phyloP scores from a whole-genome alignment of 2,888 invertebrate genomes.

The Lacanobia oleracea region DNA sequence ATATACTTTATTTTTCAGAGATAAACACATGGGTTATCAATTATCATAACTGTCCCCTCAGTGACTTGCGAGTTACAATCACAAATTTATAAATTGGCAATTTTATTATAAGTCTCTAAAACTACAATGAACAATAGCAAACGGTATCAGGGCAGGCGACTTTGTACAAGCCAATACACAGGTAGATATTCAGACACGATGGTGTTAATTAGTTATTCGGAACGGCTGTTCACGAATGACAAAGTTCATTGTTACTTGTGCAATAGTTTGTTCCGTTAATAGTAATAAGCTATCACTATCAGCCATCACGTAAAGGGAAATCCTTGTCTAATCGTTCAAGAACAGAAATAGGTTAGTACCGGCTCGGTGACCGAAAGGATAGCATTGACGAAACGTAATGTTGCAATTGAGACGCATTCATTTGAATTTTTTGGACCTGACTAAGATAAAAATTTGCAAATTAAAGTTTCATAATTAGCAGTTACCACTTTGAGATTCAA shows the following conservation, averaged over 20 bases:
- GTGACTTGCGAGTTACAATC: background rate
- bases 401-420: slow-evolving; percentile 5
- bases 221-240: slow-evolving; percentile 18
- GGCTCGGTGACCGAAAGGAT: slow-evolving; percentile 19
- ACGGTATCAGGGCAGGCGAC: slow-evolving; percentile 14
- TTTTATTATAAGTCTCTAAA: background rate
- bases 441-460: slow-evolving; percentile 12
- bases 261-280: slow-evolving; percentile 23
- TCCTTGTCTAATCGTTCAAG: slow-evolving; percentile 28
- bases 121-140: slow-evolving; percentile 15
- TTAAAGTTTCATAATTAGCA: slow-evolving; percentile 7
- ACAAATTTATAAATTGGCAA: background rate
- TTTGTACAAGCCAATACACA: background rate
- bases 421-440: background rate
- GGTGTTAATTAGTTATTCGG: slow-evolving; percentile 21
- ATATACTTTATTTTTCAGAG: background rate
- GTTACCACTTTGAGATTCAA: slow-evolving; percentile 27
- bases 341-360: background rate
- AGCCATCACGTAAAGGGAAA: slow-evolving; percentile 30
- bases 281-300: slow-evolving; percentile 29
- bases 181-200: background rate
- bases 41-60: background rate
- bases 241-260: slow-evolving; percentile 35
- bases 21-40: background rate
- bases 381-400: background rate